Evolutionary conservation across 2,113 vertebrate species (phyloP), one percentile per base, ranked within the genome.

Genomic region (Onychostoma macrolepis): DNA sequence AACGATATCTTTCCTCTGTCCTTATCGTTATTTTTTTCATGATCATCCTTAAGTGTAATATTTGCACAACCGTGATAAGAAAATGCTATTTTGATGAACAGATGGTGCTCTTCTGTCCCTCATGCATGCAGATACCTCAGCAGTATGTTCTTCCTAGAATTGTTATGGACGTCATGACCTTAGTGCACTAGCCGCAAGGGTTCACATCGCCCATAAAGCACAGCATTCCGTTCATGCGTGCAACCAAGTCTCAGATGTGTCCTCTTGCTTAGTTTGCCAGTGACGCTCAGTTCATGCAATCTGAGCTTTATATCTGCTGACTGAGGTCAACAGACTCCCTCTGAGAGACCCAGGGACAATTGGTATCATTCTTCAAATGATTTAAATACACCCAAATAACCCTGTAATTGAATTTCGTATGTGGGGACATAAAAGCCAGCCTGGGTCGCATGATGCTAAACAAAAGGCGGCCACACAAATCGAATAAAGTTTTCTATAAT

Each of bases 151-250:
- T 69, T 83, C 63, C 63, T 28, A 83, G 63, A 71, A 69, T 67
- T 80, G 21, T 58, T 67, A 6, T 30, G 80, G 26, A 71, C 69
- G 61, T 69, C 28, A 9, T 83, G 80, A 83, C 80, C 80, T 71
- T 36, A 50, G 80, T 50, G 26, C 63, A 33, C 41, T 69, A 69
- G 79, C 79, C 58, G 13, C 79, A 26, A 71, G 80, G 43, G 63
- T 83, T 83, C 80, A 69, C 80, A 69, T 83, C 28, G 12, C 9
- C 26, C 80, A 69, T 83, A 69, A 67, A 83, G 63, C 56, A 41
- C 6, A 65, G 53, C 26, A 50, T 83, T 83, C 41, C 43, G 28
- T 30, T 69, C 26, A 69, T 83, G 80, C 63, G 1, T 83, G 80
- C 80, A 50, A n/a, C 3, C 4, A 12, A 50, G 80, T 69, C 45